Evolutionary conservation across 2,113 vertebrate species (phyloP), one percentile per base, ranked within the genome.

Genomic region (Misgurnus anguillicaudatus): DNA sequence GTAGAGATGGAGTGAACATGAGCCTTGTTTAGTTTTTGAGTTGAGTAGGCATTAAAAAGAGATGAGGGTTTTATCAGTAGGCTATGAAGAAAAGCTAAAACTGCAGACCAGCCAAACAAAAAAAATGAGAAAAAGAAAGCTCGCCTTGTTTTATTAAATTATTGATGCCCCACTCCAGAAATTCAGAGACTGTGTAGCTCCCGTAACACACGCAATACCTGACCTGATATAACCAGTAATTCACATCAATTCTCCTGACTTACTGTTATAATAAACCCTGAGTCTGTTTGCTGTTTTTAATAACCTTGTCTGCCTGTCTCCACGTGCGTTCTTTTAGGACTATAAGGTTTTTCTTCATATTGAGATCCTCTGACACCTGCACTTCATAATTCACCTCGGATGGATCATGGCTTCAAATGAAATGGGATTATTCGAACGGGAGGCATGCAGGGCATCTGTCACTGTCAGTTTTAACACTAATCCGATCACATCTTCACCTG

Each of bases 71-170:
- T 77, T 41, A 47, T 65, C 66, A 58, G 39, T 55, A 66, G 75
- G 19, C 63, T 62, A 76, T 51, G 67, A 31, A 48, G 75, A 74
- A 61, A 70, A 68, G 7, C n/a, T 38, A 53, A 19, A 17, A 65
- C 62, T 62, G 80, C 55, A 67, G 21, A 70, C 48, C 51, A 58
- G 63, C 51, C 16, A 36, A 47, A 47, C n/a, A 2, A 48, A 66
- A 74, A 64, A 41, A 85, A 19, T 16, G 77, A 85, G 83, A 83
- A 78, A 83, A 75, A 82, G 79, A 66, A 87, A 85, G 87, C 87
- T 81, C 77, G 70, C 89, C 53, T 68, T 51, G 69, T 90, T 85
- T n/a, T 87, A 78, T 82, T 92, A 85, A 92, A 92, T 91, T 88
- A 92, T 92, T 90, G 81, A 92, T 90, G 79, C 58, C 68, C 78